These are phyloP conservation scores for Cardinalis cardinalis DNA, from an alignment of 2,113 vertebrate genomes.

Conservation along the genomic window DNA sequence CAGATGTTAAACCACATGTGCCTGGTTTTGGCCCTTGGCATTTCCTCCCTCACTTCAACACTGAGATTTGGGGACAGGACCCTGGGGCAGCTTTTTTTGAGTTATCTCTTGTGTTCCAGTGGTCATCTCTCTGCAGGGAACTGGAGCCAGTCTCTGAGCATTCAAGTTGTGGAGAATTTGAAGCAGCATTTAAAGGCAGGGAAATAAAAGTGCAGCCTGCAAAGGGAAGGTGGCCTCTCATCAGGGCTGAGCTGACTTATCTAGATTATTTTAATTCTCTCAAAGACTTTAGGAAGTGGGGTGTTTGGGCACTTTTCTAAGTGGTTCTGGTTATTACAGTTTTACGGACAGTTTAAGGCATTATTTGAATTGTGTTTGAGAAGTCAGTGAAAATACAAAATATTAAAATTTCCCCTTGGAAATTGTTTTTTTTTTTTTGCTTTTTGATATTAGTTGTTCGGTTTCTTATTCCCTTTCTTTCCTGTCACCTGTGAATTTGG, in stretches of 20 bases:
- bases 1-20: accelerated
- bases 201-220: neutral
- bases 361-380: neutral
- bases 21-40: neutral
- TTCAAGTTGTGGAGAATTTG: neutral
- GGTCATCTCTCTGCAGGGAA: neutral
- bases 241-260: neutral
- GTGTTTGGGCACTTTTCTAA: neutral
- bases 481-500: neutral
- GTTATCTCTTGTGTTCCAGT: neutral
- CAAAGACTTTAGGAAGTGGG: neutral
- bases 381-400: neutral
- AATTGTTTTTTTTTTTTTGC: neutral
- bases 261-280: neutral
- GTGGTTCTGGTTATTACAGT: neutral
- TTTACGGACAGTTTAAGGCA: neutral
- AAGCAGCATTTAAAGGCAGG: neutral
- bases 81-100: neutral
- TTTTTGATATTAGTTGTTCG: neutral
- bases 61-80: neutral
- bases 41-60: neutral
- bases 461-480: neutral
- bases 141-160: accelerated
- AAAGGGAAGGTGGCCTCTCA: neutral
- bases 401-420: neutral